These are phyloP conservation scores for Trachymyrmex cornetzi DNA, from an alignment of 1,140 invertebrate genomes.

Conservation along the genomic window DNA sequence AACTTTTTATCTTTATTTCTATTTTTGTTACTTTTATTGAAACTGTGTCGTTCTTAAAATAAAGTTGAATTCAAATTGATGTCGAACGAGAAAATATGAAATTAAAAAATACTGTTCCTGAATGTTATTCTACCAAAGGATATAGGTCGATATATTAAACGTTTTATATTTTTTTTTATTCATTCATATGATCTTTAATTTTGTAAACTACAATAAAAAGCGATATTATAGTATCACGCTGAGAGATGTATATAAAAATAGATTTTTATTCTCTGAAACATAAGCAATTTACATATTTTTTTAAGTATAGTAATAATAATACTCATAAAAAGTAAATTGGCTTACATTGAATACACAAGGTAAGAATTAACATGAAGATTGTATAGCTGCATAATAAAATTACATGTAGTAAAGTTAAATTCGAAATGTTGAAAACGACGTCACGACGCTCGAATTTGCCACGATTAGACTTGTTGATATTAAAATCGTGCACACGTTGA, in stretches of 20 bases:
- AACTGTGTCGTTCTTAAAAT: background rate
- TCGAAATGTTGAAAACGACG: slow-evolving; percentile 18
- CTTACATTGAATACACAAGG: background rate
- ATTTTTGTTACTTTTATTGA: no score
- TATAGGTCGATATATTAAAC: background rate
- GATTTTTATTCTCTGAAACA: background rate
- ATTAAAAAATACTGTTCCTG: background rate
- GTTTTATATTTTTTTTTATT: background rate
- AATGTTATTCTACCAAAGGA: background rate
- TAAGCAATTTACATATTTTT: background rate
- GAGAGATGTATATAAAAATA: background rate
- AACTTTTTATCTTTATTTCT: background rate
- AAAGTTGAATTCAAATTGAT: background rate
- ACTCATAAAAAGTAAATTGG: background rate
- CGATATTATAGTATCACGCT: background rate
- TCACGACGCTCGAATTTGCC: slow-evolving; percentile 50
- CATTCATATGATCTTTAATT: slow-evolving; percentile 8
- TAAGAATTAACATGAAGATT: background rate
- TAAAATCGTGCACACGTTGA: slow-evolving; percentile 49
- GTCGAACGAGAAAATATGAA: background rate
- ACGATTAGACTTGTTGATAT: slow-evolving; percentile 33
- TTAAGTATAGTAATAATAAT: background rate
- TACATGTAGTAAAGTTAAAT: slow-evolving; percentile 19
- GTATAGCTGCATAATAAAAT: background rate
- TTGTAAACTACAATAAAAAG: background rate